phyloP scores from a whole-genome alignment of 64 coral and sea anemone genomes.

The Stichodactyla helianthus region DNA sequence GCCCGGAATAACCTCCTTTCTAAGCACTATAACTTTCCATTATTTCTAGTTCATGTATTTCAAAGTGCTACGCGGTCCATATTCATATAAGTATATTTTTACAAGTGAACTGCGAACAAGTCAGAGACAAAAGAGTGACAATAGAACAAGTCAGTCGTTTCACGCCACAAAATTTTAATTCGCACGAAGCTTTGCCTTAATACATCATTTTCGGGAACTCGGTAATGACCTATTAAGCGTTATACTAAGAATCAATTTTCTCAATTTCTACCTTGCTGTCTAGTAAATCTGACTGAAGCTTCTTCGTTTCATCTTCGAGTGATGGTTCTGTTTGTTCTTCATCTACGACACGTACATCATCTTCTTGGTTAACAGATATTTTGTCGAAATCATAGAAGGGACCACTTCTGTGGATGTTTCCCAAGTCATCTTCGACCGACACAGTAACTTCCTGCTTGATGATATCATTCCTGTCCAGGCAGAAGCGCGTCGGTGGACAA shows the following conservation, averaged over 20 bases:
- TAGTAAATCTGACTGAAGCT: neutral
- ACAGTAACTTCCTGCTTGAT: slow-evolving; percentile 53
- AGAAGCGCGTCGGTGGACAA: slow-evolving; percentile 46
- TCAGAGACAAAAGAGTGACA: too few relatives aligned
- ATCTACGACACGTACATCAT: neutral
- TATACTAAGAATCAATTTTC: neutral
- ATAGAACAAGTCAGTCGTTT: too few relatives aligned
- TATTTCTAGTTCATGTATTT: too few relatives aligned
- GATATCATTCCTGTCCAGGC: slow-evolving; percentile 50
- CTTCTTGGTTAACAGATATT: neutral
- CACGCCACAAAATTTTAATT: too few relatives aligned
- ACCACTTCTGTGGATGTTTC: slow-evolving; percentile 48
- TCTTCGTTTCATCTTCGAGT: neutral
- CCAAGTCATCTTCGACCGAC: slow-evolving; percentile 51
- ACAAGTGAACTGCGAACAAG: too few relatives aligned
- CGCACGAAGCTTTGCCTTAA: too few relatives aligned
- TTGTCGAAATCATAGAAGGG: slow-evolving; percentile 45
- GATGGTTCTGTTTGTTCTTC: neutral
- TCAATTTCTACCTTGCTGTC: neutral
- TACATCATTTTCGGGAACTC: too few relatives aligned
- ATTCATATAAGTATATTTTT: too few relatives aligned
- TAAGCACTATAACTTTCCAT: too few relatives aligned
- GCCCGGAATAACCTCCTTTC: too few relatives aligned
- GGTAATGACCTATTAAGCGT: too few relatives aligned
- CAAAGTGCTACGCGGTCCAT: too few relatives aligned